phyloP scores from a whole-genome alignment of 2,113 vertebrate genomes.

The Daubentonia madagascariensis region DNA sequence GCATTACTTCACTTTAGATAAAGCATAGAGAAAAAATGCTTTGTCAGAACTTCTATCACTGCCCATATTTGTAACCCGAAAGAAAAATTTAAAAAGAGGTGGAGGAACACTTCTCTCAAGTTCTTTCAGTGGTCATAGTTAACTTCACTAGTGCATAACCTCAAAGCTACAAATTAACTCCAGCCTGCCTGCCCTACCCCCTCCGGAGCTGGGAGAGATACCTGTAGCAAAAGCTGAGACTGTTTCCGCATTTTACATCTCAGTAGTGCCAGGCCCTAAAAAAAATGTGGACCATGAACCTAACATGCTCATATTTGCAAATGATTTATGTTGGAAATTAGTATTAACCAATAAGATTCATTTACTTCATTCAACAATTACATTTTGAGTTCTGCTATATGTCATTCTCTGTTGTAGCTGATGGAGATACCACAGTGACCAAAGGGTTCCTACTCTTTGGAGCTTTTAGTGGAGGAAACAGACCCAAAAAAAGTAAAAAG shows the following conservation, averaged over 20 bases:
- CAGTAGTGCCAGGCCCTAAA: too few species aligned
- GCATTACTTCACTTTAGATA: slow-evolving; percentile 13
- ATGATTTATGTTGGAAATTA: not conserved
- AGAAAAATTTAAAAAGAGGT: not conserved
- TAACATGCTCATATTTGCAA: not conserved
- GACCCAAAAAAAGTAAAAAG: not conserved
- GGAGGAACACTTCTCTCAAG: not conserved
- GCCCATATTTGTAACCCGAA: not conserved
- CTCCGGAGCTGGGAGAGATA: fast-evolving
- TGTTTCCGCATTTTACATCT: not conserved
- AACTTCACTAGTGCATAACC: not conserved
- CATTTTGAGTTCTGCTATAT: not conserved
- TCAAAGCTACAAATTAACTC: not conserved
- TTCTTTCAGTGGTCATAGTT: not conserved
- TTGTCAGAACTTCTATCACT: not conserved
- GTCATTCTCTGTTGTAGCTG: not conserved
- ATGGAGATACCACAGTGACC: not conserved
- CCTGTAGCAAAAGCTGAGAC: not conserved
- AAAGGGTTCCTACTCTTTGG: not conserved
- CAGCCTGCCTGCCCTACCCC: too few species aligned
- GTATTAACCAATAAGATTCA: not conserved
- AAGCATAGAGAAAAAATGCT: not conserved
- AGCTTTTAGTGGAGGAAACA: not conserved
- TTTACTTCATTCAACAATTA: not conserved
- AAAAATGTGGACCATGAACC: not conserved